phyloP scores from a whole-genome alignment of 2,888 invertebrate species.

The Eupsilia transversa region DNA sequence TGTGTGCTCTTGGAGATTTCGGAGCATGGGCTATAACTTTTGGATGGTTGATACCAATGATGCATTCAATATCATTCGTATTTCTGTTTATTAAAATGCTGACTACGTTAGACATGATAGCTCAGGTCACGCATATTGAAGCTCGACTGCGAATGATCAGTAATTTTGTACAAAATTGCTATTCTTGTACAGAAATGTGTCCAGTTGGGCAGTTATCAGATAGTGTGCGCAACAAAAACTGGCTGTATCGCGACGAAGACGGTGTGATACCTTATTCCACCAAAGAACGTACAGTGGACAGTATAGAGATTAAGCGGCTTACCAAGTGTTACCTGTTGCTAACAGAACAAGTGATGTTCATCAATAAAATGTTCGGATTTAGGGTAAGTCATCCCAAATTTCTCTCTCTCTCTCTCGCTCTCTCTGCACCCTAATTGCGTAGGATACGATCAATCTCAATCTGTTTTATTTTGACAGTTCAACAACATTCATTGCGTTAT shows the following conservation, averaged over 20 bases:
- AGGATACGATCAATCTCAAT: too few relatives aligned
- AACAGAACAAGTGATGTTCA: slow-evolving; percentile 79
- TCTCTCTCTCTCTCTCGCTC: too few relatives aligned
- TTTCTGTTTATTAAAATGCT: slow-evolving; percentile 82
- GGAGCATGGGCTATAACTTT: slow-evolving; percentile 75
- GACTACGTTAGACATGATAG: slow-evolving; percentile 78
- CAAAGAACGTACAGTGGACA: slow-evolving; percentile 49
- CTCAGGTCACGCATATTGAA: slow-evolving; percentile 79
- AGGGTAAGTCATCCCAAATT: slow-evolving; percentile 75
- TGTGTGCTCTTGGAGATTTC: slow-evolving; percentile 74
- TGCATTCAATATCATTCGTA: slow-evolving; percentile 74
- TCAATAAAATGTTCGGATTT: slow-evolving; percentile 82
- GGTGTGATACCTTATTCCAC: slow-evolving; percentile 12
- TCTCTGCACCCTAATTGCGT: too few relatives aligned
- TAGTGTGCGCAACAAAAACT: slow-evolving; percentile 70
- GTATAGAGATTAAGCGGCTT: slow-evolving; percentile 71
- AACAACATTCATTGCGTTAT: too few relatives aligned
- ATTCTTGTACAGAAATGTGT: slow-evolving; percentile 57
- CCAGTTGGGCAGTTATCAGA: slow-evolving; percentile 63
- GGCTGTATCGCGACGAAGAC: slow-evolving; percentile 68
- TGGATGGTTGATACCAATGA: slow-evolving; percentile 70
- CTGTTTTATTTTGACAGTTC: too few relatives aligned
- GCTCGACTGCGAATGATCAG: slow-evolving; percentile 75
- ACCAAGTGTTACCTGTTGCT: slow-evolving; percentile 80
- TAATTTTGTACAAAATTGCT: slow-evolving; percentile 72